Conservation (phyloP, 2,888 invertebrate species). For the Ophion ellenae region DNA sequence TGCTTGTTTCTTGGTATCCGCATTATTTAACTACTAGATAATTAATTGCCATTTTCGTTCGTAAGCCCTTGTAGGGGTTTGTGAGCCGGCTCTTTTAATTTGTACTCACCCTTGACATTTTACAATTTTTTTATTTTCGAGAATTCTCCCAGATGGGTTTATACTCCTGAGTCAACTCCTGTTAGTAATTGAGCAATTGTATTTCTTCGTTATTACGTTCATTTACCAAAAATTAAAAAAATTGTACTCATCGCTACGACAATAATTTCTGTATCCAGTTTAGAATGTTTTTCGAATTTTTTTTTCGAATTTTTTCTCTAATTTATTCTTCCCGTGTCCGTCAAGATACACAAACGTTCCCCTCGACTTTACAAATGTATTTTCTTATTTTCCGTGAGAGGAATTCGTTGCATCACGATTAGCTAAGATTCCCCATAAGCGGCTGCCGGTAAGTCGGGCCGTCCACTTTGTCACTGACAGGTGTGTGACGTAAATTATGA, state of each 20-base stretch:
- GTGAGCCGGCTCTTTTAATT: no score
- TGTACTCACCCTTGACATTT: no score
- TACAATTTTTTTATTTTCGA: no score
- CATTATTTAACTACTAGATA: no score
- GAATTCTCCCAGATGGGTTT: no score
- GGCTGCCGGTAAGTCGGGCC: slow-evolving; percentile 9
- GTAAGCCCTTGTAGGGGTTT: no score
- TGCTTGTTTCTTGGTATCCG: no score
- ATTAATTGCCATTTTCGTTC: no score
- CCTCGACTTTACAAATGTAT: not conserved
- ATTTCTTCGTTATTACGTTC: no score
- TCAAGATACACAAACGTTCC: slow-evolving; percentile 15
- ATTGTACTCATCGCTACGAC: not conserved
- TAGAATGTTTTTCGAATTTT: not conserved
- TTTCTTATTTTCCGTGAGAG: slow-evolving; percentile 6
- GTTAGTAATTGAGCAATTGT: no score
- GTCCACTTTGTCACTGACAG: slow-evolving; percentile 42
- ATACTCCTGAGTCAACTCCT: no score
- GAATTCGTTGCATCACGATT: slow-evolving; percentile 29
- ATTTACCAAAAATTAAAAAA: no score
- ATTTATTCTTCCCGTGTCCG: slow-evolving; percentile 2
- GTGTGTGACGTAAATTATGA: slow-evolving; percentile 37
- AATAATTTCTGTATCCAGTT: not conserved
- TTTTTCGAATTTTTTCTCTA: not conserved
- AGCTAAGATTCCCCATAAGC: slow-evolving; percentile 21